A percentile compares a stretch with the other conserved stretches of the same genome.
Conservation (phyloP, 2,113 vertebrate species). For the Tapirus terrestris region DNA sequence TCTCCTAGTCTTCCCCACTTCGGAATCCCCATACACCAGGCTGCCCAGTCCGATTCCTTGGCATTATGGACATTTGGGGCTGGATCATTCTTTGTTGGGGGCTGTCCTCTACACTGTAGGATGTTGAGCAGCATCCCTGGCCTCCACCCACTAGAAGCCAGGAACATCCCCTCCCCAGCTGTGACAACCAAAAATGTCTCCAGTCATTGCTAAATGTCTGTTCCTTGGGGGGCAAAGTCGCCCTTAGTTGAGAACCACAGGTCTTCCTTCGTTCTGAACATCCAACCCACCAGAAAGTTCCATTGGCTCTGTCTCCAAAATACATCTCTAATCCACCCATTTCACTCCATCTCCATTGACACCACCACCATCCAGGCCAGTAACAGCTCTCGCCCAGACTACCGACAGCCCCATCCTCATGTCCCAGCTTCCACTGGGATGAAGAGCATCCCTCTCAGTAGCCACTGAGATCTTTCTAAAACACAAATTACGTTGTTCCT, state of each 20-base stretch:
- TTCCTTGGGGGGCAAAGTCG: not conserved
- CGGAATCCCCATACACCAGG: not conserved
- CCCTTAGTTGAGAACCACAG: not conserved
- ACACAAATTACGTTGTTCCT: not conserved
- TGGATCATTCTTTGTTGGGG: too few species aligned
- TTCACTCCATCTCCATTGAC: not conserved
- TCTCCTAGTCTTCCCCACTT: not conserved
- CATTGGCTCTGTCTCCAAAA: not conserved
- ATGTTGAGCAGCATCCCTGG: not conserved
- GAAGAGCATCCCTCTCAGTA: not conserved
- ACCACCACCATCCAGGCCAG: not conserved
- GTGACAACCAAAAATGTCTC: not conserved
- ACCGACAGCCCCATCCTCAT: accelerated
- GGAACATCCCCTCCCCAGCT: not conserved
- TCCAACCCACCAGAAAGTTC: not conserved
- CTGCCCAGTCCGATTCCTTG: not conserved
- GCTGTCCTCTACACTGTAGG: accelerated
- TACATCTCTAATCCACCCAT: not conserved
- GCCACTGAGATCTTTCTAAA: not conserved
- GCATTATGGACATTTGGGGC: not conserved
- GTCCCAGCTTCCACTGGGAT: too few species aligned
- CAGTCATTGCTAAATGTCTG: not conserved
- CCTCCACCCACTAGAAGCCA: not conserved
- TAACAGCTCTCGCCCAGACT: not conserved
- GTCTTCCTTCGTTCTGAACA: not conserved